These are phyloP conservation scores for Lasioglossum morio DNA, from an alignment of 2,888 invertebrate species.

Conservation along the genomic window DNA sequence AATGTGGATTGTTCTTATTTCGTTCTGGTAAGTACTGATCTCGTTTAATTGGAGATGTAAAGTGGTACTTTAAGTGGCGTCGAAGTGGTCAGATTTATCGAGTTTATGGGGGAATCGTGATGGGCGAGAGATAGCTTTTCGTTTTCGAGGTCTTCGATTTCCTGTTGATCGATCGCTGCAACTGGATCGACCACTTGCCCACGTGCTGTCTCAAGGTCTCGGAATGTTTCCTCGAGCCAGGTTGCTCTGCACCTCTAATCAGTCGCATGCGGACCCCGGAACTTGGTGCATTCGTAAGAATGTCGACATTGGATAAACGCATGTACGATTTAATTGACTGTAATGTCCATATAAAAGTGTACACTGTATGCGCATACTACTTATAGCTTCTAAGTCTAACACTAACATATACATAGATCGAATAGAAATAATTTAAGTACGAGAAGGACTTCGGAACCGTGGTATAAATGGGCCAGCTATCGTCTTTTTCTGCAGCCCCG, in stretches of 20 bases:
- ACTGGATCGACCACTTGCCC: constrained; percentile 19
- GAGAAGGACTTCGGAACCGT: not conserved
- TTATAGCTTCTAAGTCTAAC: not conserved
- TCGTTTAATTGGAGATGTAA: not conserved
- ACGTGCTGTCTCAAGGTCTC: constrained; percentile 32
- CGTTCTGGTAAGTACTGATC: not conserved
- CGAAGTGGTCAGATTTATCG: not conserved
- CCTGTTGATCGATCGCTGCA: constrained; percentile 1
- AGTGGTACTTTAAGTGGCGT: not conserved
- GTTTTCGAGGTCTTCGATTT: constrained; percentile 20
- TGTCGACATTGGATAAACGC: not conserved
- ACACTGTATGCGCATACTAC: not conserved
- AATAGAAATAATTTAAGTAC: not conserved
- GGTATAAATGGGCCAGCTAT: not conserved
- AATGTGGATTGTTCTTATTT: not conserved
- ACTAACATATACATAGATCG: not conserved
- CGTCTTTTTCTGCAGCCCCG: not conserved
- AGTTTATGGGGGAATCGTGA: not conserved
- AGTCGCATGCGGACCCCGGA: not conserved
- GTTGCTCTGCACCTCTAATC: constrained; percentile 13
- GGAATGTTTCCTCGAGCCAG: constrained; percentile 7
- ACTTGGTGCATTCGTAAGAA: not conserved
- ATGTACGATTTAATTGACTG: not conserved
- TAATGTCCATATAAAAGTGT: not conserved
- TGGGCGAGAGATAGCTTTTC: not conserved